Percentiles rank a stretch among this genome's conserved stretches.
Conservation (phyloP, 2,797 vertebrate species). For the Dicrostonyx torquatus region DNA sequence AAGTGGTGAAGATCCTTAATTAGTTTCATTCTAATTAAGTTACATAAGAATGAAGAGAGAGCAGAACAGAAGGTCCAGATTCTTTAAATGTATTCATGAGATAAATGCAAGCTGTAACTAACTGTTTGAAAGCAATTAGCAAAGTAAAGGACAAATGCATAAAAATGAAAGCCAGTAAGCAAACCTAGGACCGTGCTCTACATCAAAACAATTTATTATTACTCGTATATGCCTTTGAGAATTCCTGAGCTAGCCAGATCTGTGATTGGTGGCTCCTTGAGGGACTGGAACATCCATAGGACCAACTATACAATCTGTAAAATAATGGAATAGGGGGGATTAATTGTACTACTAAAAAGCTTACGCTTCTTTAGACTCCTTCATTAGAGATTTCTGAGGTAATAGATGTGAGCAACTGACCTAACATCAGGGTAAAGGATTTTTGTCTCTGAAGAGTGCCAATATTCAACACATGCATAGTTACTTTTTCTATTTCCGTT, state of each 20-base stretch:
- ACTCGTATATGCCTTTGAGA: neutral
- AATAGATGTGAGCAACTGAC: neutral
- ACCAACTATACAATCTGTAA: neutral
- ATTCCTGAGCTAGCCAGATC: neutral
- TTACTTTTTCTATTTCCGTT: neutral
- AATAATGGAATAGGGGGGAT: neutral
- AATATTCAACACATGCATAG: neutral
- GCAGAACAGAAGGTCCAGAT: neutral
- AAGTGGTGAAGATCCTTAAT: neutral
- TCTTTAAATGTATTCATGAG: neutral
- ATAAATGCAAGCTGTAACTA: neutral
- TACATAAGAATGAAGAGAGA: neutral
- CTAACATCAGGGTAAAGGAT: neutral
- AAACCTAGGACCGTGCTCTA: neutral
- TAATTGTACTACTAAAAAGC: neutral
- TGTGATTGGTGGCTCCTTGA: neutral
- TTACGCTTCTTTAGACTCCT: neutral
- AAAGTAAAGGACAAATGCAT: conserved; percentile 1
- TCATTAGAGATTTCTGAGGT: neutral
- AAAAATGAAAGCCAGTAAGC: neutral
- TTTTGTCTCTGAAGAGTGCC: neutral
- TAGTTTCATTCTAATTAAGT: neutral
- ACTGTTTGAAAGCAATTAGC: neutral
- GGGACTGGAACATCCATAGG: neutral
- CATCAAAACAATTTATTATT: neutral